Conservation (phyloP, 1,140 invertebrate genomes). For the Brachionus calyciflorus region DNA sequence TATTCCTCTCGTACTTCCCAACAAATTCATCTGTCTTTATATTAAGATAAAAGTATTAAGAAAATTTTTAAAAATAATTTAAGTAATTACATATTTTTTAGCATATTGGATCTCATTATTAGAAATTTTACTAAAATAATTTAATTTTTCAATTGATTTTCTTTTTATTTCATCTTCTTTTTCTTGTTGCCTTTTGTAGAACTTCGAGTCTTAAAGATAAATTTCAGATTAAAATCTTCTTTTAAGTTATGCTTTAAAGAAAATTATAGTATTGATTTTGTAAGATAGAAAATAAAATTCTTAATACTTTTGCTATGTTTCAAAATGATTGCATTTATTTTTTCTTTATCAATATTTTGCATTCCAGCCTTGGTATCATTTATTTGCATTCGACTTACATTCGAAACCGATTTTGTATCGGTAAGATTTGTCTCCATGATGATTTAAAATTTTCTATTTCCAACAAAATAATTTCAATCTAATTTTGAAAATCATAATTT, state of each 20-base stretch:
- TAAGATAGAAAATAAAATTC: too few species aligned
- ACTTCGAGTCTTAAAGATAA: conserved; percentile 61
- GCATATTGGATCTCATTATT: conserved; percentile 50
- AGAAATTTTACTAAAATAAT: conserved; percentile 56
- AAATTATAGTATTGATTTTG: too few species aligned
- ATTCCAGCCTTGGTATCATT: conserved; percentile 66
- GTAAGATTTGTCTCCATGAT: conserved; percentile 8
- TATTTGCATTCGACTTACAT: conserved; percentile 40
- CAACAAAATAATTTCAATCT: not conserved
- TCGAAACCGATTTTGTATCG: not conserved
- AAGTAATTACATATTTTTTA: conserved; percentile 30
- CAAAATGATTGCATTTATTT: conserved; percentile 66
- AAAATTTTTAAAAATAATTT: conserved; percentile 13
- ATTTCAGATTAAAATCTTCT: too few species aligned
- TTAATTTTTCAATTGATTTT: conserved; percentile 56
- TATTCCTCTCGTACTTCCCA: conserved; percentile 53
- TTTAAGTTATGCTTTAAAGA: not conserved
- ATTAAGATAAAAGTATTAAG: conserved; percentile 28
- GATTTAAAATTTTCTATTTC: not conserved
- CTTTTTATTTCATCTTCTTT: conserved; percentile 60
- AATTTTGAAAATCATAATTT: too few species aligned
- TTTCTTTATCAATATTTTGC: conserved; percentile 64
- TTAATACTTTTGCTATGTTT: conserved; percentile 63
- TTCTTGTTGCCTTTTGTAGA: conserved; percentile 63
- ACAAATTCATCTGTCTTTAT: conserved; percentile 60